phyloP scores from a whole-genome alignment of 2,888 invertebrate genomes.

The Yponomeuta sedellus region DNA sequence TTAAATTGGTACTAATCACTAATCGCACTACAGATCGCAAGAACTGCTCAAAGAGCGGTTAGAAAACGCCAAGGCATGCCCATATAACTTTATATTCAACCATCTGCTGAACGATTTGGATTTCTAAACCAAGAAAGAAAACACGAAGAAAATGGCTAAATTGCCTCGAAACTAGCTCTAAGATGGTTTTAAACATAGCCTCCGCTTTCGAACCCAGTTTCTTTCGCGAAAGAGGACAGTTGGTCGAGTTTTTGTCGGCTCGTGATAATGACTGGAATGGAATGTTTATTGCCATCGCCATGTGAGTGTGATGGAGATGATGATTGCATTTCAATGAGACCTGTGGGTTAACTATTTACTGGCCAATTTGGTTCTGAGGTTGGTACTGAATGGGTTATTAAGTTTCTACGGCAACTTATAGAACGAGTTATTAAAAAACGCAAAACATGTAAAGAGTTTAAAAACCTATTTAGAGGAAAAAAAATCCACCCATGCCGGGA shows the following conservation, averaged over 20 bases:
- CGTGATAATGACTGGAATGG: neutral
- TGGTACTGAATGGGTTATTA: too few relatives aligned
- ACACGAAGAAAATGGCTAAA: neutral
- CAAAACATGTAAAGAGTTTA: too few relatives aligned
- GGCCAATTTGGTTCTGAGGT: too few relatives aligned
- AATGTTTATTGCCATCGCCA: neutral
- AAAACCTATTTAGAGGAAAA: too few relatives aligned
- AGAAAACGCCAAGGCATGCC: neutral
- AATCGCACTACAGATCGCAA: neutral
- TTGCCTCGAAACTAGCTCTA: neutral
- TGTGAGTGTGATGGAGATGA: neutral
- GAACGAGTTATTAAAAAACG: too few relatives aligned
- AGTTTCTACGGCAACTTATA: too few relatives aligned
- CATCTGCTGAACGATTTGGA: neutral
- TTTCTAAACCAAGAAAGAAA: neutral
- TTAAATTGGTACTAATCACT: neutral
- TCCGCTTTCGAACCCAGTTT: neutral
- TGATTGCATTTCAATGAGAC: neutral
- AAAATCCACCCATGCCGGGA: too few relatives aligned
- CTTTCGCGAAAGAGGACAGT: conserved; percentile 1
- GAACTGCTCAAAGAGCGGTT: neutral
- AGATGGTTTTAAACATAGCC: neutral
- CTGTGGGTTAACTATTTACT: neutral
- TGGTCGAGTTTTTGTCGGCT: neutral
- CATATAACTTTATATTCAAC: neutral